Percentiles rank a stretch among this genome's conserved stretches.
Evolutionary conservation across 2,888 invertebrate genomes (phyloP).

Genomic region (Drosophila leonis): DNA sequence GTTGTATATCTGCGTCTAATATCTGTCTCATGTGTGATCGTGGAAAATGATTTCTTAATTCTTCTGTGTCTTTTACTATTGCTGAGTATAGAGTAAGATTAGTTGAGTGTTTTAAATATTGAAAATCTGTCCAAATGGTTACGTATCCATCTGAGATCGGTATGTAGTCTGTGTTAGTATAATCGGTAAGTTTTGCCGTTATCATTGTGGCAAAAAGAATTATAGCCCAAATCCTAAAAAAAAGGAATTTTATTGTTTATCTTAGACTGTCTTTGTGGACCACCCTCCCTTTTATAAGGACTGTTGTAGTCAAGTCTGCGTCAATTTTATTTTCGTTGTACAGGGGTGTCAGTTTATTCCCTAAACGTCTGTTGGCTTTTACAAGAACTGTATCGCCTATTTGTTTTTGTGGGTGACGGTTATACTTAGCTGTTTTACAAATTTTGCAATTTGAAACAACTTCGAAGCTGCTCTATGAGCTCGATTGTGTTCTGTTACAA

Average conservation of each 20-base stretch:
- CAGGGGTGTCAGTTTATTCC: neutral
- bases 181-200: neutral
- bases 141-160: slow-evolving; percentile 1
- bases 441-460: slow-evolving; percentile 35
- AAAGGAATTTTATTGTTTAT: neutral
- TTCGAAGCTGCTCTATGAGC: slow-evolving; percentile 38
- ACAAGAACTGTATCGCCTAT: neutral
- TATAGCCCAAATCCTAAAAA: neutral
- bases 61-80: too few species aligned
- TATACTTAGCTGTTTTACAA: slow-evolving; percentile 42
- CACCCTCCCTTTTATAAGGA: neutral
- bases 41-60: neutral
- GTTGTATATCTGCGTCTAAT: neutral
- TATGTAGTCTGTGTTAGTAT: neutral
- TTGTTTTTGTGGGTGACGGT: slow-evolving; percentile 46
- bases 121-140: neutral
- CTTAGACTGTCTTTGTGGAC: neutral
- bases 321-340: neutral
- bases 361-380: neutral
- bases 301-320: neutral
- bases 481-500: slow-evolving; percentile 14
- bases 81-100: neutral
- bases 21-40: neutral
- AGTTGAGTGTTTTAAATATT: slow-evolving; percentile 1
- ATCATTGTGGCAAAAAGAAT: neutral